These are phyloP conservation scores for Linepithema humile DNA, from an alignment of 1,140 invertebrate species.

Conservation along the genomic window DNA sequence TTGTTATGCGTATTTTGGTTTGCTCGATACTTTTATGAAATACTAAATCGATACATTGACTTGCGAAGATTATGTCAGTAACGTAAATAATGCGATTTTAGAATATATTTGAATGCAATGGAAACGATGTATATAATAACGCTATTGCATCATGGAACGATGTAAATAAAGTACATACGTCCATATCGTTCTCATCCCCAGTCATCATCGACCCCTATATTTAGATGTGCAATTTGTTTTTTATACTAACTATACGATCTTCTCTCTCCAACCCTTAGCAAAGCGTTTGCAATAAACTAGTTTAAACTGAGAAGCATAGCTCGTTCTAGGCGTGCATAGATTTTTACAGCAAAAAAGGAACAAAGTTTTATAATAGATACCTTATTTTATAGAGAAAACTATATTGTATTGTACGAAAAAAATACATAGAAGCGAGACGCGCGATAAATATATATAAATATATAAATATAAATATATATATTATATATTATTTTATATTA, in stretches of 20 bases:
- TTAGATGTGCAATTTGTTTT: conserved; percentile 70
- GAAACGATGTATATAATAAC: conserved; percentile 27
- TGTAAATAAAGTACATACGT: conserved; percentile 67
- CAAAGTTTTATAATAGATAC: conserved; percentile 79
- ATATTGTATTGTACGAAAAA: conserved; percentile 79
- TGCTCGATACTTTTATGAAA: no score
- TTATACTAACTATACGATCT: conserved; percentile 30
- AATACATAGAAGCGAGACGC: conserved; percentile 77
- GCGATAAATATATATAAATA: conserved; percentile 64
- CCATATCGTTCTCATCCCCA: conserved; percentile 34
- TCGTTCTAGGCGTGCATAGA: conserved; percentile 59
- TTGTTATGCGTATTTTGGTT: no score
- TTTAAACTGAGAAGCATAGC: conserved; percentile 46
- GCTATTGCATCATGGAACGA: conserved; percentile 44
- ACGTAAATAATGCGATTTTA: conserved; percentile 17
- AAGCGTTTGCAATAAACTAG: conserved; percentile 38
- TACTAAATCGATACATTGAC: conserved; percentile 3
- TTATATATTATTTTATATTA: conserved; percentile 74
- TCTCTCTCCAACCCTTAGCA: neutral
- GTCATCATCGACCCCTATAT: neutral
- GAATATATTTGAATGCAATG: neutral
- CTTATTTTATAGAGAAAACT: conserved; percentile 82
- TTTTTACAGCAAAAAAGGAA: conserved; percentile 64
- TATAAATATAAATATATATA: conserved; percentile 70
- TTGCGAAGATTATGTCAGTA: conserved; percentile 23